phyloP scores from a whole-genome alignment of 2,888 invertebrate species.

The Coelinius sp. region DNA sequence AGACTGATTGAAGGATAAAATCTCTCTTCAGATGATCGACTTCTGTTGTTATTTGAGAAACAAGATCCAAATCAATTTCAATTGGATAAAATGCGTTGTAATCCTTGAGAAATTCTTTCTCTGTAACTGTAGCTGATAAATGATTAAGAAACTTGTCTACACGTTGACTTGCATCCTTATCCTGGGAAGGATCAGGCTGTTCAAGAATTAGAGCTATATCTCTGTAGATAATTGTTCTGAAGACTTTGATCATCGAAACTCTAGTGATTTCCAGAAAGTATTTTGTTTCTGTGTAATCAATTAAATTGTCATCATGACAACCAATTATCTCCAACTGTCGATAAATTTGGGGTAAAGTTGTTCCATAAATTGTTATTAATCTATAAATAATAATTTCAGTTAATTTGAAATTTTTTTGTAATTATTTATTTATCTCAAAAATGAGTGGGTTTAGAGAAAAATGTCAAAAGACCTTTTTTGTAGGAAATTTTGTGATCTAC shows the following conservation, averaged over 20 bases:
- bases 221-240: slow-evolving; percentile 67
- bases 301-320: slow-evolving; percentile 66
- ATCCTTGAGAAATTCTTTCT: slow-evolving; percentile 78
- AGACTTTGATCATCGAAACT: slow-evolving; percentile 71
- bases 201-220: slow-evolving; percentile 65
- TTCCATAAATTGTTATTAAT: slow-evolving; percentile 83
- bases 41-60: slow-evolving; percentile 75
- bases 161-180: slow-evolving; percentile 56
- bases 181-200: slow-evolving; percentile 55
- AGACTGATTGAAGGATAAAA: slow-evolving; percentile 72
- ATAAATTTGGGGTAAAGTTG: slow-evolving; percentile 80
- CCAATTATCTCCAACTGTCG: slow-evolving; percentile 74
- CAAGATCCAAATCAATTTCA: slow-evolving; percentile 77
- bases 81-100: slow-evolving; percentile 79
- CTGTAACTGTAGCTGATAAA: slow-evolving; percentile 72
- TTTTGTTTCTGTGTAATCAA: slow-evolving; percentile 69
- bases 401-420: neutral
- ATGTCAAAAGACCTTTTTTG: too few species aligned
- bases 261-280: slow-evolving; percentile 72
- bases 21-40: slow-evolving; percentile 73
- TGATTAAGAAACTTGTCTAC: slow-evolving; percentile 70
- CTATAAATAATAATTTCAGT: slow-evolving; percentile 70
- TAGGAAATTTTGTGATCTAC: too few species aligned
- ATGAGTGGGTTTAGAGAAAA: too few species aligned
- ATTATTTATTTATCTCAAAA: neutral